phyloP scores from a whole-genome alignment of 2,888 invertebrate species.

The Drosophila maculinotata region DNA sequence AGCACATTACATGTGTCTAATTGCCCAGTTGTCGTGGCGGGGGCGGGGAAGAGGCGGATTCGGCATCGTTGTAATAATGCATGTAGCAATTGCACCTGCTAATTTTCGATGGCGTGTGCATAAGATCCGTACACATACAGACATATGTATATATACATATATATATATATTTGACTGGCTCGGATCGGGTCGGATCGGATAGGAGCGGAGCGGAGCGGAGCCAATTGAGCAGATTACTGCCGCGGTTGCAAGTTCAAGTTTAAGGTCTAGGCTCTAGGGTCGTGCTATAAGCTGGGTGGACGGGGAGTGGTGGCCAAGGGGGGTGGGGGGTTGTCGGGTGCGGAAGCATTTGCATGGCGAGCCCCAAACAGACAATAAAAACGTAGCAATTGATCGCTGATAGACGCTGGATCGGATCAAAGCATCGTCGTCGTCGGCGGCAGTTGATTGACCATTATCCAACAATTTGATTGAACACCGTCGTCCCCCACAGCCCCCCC shows the following conservation, averaged over 20 bases:
- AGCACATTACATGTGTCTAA: constrained; percentile 46
- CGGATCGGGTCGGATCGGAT: no score
- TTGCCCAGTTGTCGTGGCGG: no score
- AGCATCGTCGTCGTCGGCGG: constrained; percentile 17
- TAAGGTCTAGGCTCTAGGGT: constrained; percentile 43
- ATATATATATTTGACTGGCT: no score
- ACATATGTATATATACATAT: neutral
- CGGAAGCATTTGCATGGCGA: constrained; percentile 26
- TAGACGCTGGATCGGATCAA: constrained; percentile 40
- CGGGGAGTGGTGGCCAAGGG: no score
- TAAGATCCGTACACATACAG: neutral
- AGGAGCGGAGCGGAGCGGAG: constrained; percentile 8
- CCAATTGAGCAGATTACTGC: constrained; percentile 23
- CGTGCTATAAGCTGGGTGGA: constrained; percentile 3
- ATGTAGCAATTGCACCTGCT: constrained; percentile 59
- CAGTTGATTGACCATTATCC: constrained; percentile 70
- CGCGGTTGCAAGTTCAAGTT: constrained; percentile 63
- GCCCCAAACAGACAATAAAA: constrained; percentile 28
- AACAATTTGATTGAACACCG: constrained; percentile 64
- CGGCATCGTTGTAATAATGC: constrained; percentile 60
- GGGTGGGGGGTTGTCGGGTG: neutral
- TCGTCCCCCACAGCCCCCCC: neutral
- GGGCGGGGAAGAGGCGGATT: no score
- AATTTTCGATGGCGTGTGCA: constrained; percentile 61
- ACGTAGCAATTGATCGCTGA: constrained; percentile 45